Percentiles rank a stretch among this genome's conserved stretches.
Conservation (phyloP, 2,888 invertebrate genomes). For the Agriopis leucophaearia region DNA sequence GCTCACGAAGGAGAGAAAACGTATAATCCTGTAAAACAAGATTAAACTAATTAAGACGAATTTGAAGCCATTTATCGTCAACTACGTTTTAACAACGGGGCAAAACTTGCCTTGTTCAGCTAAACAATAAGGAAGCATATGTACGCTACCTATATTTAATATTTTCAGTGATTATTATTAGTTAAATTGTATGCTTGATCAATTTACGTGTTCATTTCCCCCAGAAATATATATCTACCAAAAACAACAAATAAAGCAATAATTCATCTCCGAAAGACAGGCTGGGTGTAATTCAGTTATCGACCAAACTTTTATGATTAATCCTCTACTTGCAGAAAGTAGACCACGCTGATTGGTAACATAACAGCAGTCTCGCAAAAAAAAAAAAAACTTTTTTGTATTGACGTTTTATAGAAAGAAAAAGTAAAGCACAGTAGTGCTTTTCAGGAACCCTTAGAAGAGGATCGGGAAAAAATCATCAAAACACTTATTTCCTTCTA, state of each 20-base stretch:
- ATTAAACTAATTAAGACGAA: slow-evolving; percentile 3
- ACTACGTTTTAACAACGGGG: neutral
- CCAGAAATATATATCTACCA: slow-evolving; percentile 14
- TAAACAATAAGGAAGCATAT: too few species aligned
- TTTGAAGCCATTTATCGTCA: neutral
- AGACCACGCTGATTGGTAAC: slow-evolving; percentile 12
- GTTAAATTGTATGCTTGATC: neutral
- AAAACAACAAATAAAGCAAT: slow-evolving; percentile 27
- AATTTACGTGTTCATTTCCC: slow-evolving; percentile 6
- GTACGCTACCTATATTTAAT: too few species aligned
- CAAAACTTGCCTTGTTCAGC: neutral
- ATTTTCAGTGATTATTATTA: neutral
- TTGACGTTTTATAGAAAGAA: neutral
- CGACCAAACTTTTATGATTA: slow-evolving; percentile 43
- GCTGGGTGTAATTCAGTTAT: slow-evolving; percentile 37
- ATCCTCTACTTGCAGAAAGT: slow-evolving; percentile 22
- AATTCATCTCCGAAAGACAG: slow-evolving; percentile 32
- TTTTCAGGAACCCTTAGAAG: neutral
- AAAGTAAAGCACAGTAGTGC: neutral
- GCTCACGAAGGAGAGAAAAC: slow-evolving; percentile 4
- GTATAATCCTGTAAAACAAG: slow-evolving; percentile 11
- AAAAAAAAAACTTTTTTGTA: neutral
- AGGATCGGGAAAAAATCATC: too few species aligned
- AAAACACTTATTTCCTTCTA: too few species aligned
- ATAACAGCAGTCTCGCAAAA: neutral